A percentile compares a stretch with the other conserved stretches of the same genome.
Conservation (phyloP, 1,140 invertebrate genomes). For the Leptopilina boulardi region DNA sequence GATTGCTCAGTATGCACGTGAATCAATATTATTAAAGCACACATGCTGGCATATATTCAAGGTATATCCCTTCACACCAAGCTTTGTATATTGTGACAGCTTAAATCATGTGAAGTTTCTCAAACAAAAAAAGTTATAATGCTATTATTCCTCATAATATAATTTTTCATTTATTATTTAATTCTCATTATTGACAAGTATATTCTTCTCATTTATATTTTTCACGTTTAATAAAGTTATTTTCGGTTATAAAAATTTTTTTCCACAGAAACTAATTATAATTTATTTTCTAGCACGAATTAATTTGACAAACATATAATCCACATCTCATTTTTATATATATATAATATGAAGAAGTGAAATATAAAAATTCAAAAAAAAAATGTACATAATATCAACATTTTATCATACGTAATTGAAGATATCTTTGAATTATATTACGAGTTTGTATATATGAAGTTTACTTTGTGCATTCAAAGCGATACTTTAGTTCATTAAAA, state of each 20-base stretch:
- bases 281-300: neutral
- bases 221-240: too few species aligned
- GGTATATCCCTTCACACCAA: neutral
- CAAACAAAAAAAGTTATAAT: too few species aligned
- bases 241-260: too few species aligned
- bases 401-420: conserved; percentile 5
- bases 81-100: too few species aligned
- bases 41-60: neutral
- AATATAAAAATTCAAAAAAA: neutral
- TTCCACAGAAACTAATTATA: neutral
- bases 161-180: too few species aligned
- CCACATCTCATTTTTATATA: neutral
- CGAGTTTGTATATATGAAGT: neutral
- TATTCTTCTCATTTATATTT: too few species aligned
- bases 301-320: neutral
- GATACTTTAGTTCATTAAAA: conserved; percentile 11
- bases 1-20: neutral
- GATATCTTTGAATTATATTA: conserved; percentile 1
- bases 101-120: too few species aligned
- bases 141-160: too few species aligned
- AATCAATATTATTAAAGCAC: conserved; percentile 12
- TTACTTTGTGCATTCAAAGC: neutral
- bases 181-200: too few species aligned
- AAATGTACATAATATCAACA: neutral
- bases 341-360: neutral